Percentiles rank a stretch among this genome's conserved stretches.
Evolutionary conservation across 1,140 invertebrate genomes (phyloP).

Genomic region (Brachionus angularis): DNA sequence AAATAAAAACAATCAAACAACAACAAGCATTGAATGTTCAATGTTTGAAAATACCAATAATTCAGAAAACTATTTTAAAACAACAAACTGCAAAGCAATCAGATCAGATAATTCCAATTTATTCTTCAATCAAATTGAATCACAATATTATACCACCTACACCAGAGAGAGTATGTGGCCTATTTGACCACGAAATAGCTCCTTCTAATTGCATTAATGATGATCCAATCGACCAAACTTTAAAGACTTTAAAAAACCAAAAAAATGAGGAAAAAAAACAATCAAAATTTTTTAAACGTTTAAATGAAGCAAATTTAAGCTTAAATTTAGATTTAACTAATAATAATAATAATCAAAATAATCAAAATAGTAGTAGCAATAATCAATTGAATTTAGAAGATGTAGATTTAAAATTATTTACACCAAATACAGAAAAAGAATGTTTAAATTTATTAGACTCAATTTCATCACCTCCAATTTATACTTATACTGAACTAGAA

Average conservation of each 20-base stretch:
- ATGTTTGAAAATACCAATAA: no score
- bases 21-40: no score
- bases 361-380: background rate
- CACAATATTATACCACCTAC: conserved; percentile 1
- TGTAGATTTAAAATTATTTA: background rate
- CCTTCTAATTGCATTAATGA: background rate
- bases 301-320: background rate
- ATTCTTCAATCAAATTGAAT: conserved; percentile 9
- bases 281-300: background rate
- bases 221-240: background rate
- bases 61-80: no score
- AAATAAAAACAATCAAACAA: no score
- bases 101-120: background rate
- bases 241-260: background rate
- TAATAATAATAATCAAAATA: background rate
- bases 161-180: conserved; percentile 36
- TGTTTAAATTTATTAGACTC: background rate
- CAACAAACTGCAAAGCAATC: no score
- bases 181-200: conserved; percentile 39
- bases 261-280: conserved; percentile 2
- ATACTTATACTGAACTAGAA: background rate
- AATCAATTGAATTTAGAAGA: background rate
- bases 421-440: background rate
- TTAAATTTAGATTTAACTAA: background rate
- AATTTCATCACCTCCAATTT: background rate